These are phyloP conservation scores for Hydrophis major DNA, from an alignment of 2,797 vertebrate genomes.

Conservation along the genomic window DNA sequence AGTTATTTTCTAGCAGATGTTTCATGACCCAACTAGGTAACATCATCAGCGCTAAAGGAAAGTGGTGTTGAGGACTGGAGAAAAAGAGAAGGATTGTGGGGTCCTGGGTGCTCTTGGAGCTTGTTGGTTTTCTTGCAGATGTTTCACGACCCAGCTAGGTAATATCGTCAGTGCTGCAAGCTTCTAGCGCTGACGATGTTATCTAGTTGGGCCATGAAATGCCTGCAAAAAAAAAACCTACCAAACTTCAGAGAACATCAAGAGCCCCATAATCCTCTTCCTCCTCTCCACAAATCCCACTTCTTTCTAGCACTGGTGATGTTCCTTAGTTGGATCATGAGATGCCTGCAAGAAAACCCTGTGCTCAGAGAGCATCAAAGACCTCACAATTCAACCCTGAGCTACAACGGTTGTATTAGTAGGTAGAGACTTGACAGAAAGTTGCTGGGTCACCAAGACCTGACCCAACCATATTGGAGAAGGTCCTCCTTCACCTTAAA, in stretches of 20 bases:
- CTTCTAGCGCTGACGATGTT: background rate
- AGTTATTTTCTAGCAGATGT: background rate
- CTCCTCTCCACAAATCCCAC: background rate
- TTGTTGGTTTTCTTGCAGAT: background rate
- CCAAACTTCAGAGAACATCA: background rate
- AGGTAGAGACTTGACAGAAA: background rate
- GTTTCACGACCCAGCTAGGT: background rate
- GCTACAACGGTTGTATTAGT: background rate
- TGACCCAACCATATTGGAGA: background rate
- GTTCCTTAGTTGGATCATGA: background rate
- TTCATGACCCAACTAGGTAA: background rate
- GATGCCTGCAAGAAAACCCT: background rate
- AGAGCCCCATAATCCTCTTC: background rate
- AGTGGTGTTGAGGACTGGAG: background rate
- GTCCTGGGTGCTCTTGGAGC: background rate
- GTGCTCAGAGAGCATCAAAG: too few species aligned
- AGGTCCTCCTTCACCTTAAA: background rate
- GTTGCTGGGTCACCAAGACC: background rate
- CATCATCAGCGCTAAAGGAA: background rate
- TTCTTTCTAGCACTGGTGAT: background rate
- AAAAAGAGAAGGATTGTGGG: background rate
- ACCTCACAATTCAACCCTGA: background rate
- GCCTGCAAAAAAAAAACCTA: background rate
- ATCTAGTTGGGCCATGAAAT: background rate
- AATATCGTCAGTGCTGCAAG: background rate